Evolutionary conservation across 1,140 invertebrate species (phyloP), one percentile per base, ranked within the genome.

Genomic region (Cyclargus thomasi): DNA sequence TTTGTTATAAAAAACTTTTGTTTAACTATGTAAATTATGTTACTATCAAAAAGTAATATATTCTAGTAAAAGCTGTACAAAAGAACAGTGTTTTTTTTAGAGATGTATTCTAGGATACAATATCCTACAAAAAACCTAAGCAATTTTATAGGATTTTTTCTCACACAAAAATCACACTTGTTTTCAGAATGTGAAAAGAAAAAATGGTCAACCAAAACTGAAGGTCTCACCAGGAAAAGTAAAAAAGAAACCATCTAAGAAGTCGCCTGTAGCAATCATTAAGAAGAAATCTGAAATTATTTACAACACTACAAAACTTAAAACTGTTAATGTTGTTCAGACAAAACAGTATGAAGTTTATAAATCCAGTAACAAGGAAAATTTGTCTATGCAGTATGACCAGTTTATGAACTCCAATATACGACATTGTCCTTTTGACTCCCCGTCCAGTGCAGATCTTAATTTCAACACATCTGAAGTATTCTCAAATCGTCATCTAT

Each of bases 211-310:
- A 66, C 47, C 72, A 80, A 86, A 77, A 68, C 76, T 78, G 17
- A 89, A 86, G 67, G 70, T 73, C 69, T 88, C 87, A n/a, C 87
- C 85, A 65, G 83, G 83, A 59, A 90, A 90, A 73, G 77, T 84
- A 16, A 85, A 86, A 70, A 90, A 85, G 67, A 89, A 83, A 63
- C 18, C 64, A 17, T 57, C 63, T 17, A 90, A 88, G 62, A 87
- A 74, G 53, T 90, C 87, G 11, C 86, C 87, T 21, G 81, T 84
- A 29, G 68, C 76, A 5, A 72, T 87, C 53, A 78, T 79, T 63
- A 87, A 88, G 65, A 83, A 82, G 63, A 87, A 83, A 69, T 67
- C 79, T 63, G 81, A 86, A 73, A 70, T 76, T 8, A 75, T 86
- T 66, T 80, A 77, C 67, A 85, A 82, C 20, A 77, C 78, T 29